Base-by-base conservation (phyloP, 2,888 invertebrate genomes). In the Caradrina clavipalpis region DNA sequence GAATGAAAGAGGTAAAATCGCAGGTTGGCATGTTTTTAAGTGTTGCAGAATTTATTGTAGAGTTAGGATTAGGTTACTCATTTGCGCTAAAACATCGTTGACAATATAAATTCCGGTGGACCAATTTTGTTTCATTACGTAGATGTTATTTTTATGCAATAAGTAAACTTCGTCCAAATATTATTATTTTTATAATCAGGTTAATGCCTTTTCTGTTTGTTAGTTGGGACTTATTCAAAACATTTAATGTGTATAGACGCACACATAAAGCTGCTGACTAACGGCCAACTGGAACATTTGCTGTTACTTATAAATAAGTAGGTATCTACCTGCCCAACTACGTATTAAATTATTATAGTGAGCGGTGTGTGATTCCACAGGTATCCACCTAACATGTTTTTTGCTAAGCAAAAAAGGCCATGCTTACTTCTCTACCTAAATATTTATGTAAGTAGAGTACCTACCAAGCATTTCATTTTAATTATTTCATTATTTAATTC, bases 251-350 rank as follows among this genome's bases (percentile, higher is more conserved):
- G 78, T 63, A 51, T 54, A 22, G 19, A 62, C 45, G 21, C 35
- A 50, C 49, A 65, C 39, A 13, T 76, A 55, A 45, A 76, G 61
- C 55, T 62, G 47, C 58, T 51, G 51, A 77, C 66, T 62, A 58
- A 72, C 67, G 22, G 66, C 31, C 42, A 77, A 77, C 66, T 76
- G 58, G 54, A 59, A 62, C 59, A 66, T 76, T 66, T 58, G 47
- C 58, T 58, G 65, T 58, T 76, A 42, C 53, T 54, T 39, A 51
- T 47, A 60, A 56, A 11, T 60, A 56, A 11, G 15, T 51, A 42
- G 2, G 10, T 50, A 65, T 13, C 31, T 47, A 39, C 39, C 39
- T 39, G 8, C 13, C 39, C 2, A 39, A 39, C 13, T 39, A 39
- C 11, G 39, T 39, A 39, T 39, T n/a, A n/a, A n/a, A 39, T 39